Percentiles rank a stretch among this genome's conserved stretches.
phyloP scores from a whole-genome alignment of 2,113 vertebrate genomes.

The Antidorcas marsupialis region DNA sequence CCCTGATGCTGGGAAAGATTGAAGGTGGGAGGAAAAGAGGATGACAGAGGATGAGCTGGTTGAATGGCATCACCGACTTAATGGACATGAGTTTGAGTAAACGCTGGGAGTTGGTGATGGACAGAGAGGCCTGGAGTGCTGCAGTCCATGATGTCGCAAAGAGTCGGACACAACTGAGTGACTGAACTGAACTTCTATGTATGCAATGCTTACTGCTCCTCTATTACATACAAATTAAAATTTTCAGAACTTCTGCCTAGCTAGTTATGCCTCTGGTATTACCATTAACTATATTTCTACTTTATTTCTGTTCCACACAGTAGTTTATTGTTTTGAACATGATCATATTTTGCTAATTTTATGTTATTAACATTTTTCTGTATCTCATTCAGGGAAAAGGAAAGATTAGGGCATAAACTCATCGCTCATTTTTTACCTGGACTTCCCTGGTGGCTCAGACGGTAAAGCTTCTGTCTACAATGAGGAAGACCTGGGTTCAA shows the following conservation, averaged over 20 bases:
- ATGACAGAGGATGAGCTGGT: not conserved
- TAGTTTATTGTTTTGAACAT: not conserved
- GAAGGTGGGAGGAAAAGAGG: not conserved
- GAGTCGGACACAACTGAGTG: fast-evolving
- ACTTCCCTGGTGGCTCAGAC: too few relatives aligned
- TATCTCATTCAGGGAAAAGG: not conserved
- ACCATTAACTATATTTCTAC: not conserved
- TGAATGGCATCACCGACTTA: not conserved
- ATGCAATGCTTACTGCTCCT: not conserved
- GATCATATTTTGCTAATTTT: not conserved
- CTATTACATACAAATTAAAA: not conserved
- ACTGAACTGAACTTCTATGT: not conserved
- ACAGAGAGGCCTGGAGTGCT: not conserved
- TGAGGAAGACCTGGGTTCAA: too few relatives aligned
- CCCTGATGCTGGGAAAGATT: not conserved
- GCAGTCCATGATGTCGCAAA: not conserved
- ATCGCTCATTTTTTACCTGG: not conserved
- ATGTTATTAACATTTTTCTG: not conserved
- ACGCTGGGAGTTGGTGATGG: not conserved
- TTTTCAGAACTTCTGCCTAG: not conserved
- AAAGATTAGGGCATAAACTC: not conserved
- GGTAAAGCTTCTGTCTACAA: too few relatives aligned
- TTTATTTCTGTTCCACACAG: not conserved
- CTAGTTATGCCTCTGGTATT: not conserved
- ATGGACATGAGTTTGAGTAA: not conserved